A percentile compares a stretch with the other conserved stretches of the same genome.
These are phyloP conservation scores for Synodontis membranacea DNA, from an alignment of 2,113 vertebrate species.

Conservation along the genomic window DNA sequence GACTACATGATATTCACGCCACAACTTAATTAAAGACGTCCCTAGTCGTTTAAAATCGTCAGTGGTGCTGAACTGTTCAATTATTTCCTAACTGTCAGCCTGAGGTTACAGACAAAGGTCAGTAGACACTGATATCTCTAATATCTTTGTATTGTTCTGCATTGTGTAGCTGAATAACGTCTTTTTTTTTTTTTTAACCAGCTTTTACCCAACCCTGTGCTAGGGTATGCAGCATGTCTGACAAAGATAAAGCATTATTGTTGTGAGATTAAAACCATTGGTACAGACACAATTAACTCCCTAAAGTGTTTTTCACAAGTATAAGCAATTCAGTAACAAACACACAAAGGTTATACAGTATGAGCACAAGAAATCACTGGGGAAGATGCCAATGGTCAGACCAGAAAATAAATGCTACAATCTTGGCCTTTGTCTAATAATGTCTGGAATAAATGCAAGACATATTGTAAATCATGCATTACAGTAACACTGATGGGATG, in stretches of 20 bases:
- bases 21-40: slow-evolving; percentile 7
- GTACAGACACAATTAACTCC: neutral
- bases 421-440: slow-evolving; percentile 32
- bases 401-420: slow-evolving; percentile 19
- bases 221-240: neutral
- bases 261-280: neutral
- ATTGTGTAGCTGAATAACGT: neutral
- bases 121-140: neutral
- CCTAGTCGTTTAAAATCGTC: neutral
- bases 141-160: neutral
- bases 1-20: neutral
- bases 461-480: slow-evolving; percentile 37
- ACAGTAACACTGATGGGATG: neutral
- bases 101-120: neutral
- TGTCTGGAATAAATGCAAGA: neutral
- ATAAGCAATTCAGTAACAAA: neutral
- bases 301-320: neutral
- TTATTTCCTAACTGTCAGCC: neutral
- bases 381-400: slow-evolving; percentile 11
- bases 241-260: neutral
- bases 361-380: neutral
- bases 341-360: neutral
- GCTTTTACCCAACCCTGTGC: neutral
- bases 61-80: neutral
- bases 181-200: too few relatives aligned